Evolutionary conservation across 1,140 invertebrate genomes (phyloP), one percentile per base, ranked within the genome.

Genomic region (Samia ricini): DNA sequence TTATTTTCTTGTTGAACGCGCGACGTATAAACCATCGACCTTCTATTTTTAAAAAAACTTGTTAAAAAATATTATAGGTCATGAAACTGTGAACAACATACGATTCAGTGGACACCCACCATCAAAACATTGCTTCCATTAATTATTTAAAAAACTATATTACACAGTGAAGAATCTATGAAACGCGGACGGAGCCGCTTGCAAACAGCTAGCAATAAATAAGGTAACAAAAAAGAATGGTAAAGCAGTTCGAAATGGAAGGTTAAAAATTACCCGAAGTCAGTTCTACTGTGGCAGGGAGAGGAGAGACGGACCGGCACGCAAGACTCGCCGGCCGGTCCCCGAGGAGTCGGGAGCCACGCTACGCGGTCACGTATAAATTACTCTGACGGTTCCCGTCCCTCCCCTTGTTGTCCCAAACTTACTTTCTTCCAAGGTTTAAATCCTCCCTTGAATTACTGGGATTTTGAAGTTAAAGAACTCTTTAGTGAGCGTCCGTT

Each of bases 401-500:
- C 71, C 72, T 79, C 76, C 79, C 73, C 80, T 80, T 85, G 76
- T 84, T 82, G 81, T 83, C 76, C 76, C 70, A 77, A 85, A 82
- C 75, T 81, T 79, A 77, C 77, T 85, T 79, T 82, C 73, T 80
- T 82, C 80, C 71, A 74, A 77, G 72, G 76, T 76, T 81, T 76
- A 83, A 84, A 82, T 83, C 79, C 79, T 77, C 76, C 78, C 79
- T 83, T 83, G 80, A 81, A 77, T 81, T 83, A 85, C 76, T 70
- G 68, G 72, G 68, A 70, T 66, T n/a, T n/a, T 60, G 56, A 64
- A 59, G 67, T 66, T 78, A 73, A 76, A 72, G 65, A 70, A 71
- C 71, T 69, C 66, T 69, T 69, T 57, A 64, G 66, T 52, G 64
- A 52, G 56, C 42, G 65, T 65, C 60, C 68, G 65, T 67, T 68